Percentiles rank a stretch among this genome's conserved stretches.
Conservation (phyloP, 2,888 invertebrate species). For the Neocrepidodera transversa region DNA sequence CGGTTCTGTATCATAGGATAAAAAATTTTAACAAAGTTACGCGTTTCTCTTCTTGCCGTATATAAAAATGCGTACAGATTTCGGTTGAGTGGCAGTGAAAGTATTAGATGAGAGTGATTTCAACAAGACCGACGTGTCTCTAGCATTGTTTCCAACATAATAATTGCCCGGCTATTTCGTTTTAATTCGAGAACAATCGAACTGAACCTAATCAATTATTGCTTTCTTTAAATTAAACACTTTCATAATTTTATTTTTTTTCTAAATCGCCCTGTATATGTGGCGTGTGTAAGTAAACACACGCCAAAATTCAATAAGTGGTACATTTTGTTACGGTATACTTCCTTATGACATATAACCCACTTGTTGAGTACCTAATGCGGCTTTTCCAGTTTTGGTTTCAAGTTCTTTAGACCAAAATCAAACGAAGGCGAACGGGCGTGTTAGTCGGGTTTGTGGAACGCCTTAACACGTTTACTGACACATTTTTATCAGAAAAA, state of each 20-base stretch:
- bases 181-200: neutral
- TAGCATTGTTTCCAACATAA: constrained; percentile 24
- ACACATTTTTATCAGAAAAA: no score
- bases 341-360: constrained; percentile 51
- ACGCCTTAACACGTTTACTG: constrained; percentile 28
- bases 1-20: neutral
- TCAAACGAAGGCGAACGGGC: constrained; percentile 9
- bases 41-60: constrained; percentile 21
- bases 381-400: constrained; percentile 41
- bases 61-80: constrained; percentile 29
- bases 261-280: constrained; percentile 6
- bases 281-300: neutral
- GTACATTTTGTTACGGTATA: constrained; percentile 44
- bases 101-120: constrained; percentile 24
- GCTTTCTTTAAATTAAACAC: no score
- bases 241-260: no score
- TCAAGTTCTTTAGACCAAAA: constrained; percentile 38
- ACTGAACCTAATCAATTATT: neutral
- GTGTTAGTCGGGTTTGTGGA: constrained; percentile 32
- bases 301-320: constrained; percentile 5
- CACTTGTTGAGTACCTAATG: constrained; percentile 40
- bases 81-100: constrained; percentile 35
- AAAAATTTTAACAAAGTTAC: constrained; percentile 1
- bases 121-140: constrained; percentile 1
- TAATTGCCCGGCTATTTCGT: constrained; percentile 1